Base-by-base conservation (phyloP, 2,888 invertebrate species). In the Ormyrus nitidulus region DNA sequence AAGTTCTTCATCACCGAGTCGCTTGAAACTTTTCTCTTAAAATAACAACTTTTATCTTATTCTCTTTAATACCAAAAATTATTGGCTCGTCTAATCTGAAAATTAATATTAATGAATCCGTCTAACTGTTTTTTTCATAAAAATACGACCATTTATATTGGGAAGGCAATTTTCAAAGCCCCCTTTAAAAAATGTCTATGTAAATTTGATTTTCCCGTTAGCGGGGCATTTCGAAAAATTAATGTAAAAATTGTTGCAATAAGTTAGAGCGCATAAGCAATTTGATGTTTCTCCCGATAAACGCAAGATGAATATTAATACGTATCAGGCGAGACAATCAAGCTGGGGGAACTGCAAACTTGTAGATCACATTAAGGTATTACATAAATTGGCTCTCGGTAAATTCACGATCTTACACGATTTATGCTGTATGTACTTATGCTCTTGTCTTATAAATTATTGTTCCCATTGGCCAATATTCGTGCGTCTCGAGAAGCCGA, bases 401-500 rank as follows among this genome's bases (percentile, higher is more conserved):
- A 19, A 19, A 19, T 19, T 19, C 19, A 19, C 19, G 19, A 19
- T 19, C 19, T 46, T 34, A 13, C 69, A 56, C 69, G 69, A 69
- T 69, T 69, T 69, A 69, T 69, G 69, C 9, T 56, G 46, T 69
- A 69, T 54, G 73, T 46, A 73, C 54, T 64, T 73, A 64, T 54
- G 64, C 64, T 62, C 62, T 53, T 6, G 19, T 19, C 11, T 11
- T 61, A 44, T 73, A 54, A 73, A 73, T 73, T 64, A 64, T 64
- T 13, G 64, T 69, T 58, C 59, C 13, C 53, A 53, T 19, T 46
- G 56, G 69, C 56, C 34, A 69, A 54, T 46, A 59, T 71, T 61
- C 58, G 53, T 10, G 13, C 11, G n/a, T 54, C 11, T 19, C n/a
- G 66, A 4, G 7, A 68, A 53, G 48, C n/a, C 44, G 49, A 19